These are phyloP conservation scores for Bergia sp. DNA, from an alignment of 92 coral and sea anemone species.

Conservation along the genomic window DNA sequence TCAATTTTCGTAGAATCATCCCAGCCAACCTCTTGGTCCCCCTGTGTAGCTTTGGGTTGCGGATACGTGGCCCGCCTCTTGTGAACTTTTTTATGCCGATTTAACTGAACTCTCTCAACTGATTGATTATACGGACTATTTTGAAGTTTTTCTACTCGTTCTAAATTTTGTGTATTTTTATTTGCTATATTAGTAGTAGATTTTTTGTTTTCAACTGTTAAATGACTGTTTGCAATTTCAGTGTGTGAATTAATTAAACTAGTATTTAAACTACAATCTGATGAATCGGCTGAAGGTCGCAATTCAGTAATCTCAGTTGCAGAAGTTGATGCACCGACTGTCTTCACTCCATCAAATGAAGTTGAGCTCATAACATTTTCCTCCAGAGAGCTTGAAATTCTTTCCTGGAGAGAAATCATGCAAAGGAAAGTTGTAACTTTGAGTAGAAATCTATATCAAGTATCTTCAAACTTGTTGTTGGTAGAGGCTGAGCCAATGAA, in stretches of 20 bases:
- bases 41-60: slow-evolving; percentile 35
- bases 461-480: neutral
- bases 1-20: slow-evolving; percentile 67
- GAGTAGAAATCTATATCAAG: neutral
- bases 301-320: neutral
- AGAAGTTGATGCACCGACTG: neutral
- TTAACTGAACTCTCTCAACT: slow-evolving; percentile 61
- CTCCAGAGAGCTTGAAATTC: neutral
- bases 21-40: slow-evolving; percentile 59
- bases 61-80: slow-evolving; percentile 72
- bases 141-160: slow-evolving; percentile 28
- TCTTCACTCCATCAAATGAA: slow-evolving; percentile 9
- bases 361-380: slow-evolving; percentile 8
- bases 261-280: neutral
- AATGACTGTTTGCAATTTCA: neutral
- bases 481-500: neutral
- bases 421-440: no score
- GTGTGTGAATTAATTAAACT: neutral
- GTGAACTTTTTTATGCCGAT: slow-evolving; percentile 53
- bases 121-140: slow-evolving; percentile 79
- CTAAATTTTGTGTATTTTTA: slow-evolving; percentile 41
- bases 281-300: neutral
- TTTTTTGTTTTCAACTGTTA: slow-evolving; percentile 32
- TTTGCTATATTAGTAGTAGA: slow-evolving; percentile 38
- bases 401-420: neutral